Conservation (phyloP, 2,113 vertebrate genomes). For the Corvus hawaiiensis region DNA sequence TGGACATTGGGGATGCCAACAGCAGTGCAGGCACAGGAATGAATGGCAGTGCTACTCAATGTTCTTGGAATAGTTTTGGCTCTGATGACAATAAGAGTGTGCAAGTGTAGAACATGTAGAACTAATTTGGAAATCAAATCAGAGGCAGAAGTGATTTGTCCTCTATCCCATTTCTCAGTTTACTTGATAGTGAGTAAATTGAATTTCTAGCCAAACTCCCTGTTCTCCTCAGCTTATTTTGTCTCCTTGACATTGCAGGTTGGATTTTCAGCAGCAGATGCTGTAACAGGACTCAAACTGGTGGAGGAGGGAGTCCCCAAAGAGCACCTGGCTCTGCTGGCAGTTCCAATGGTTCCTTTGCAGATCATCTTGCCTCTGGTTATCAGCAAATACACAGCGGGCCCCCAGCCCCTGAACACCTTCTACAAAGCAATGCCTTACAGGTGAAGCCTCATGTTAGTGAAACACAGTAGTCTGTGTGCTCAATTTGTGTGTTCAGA, state of each 20-base stretch:
- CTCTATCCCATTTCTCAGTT: background rate
- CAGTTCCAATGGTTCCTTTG: conserved; percentile 95
- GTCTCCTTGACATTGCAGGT: conserved; percentile 73
- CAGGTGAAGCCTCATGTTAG: conserved; percentile 69
- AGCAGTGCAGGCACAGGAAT: background rate
- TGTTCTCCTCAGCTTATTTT: background rate
- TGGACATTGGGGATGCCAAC: background rate
- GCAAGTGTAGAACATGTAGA: background rate
- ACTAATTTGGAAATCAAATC: background rate
- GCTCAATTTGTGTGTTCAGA: background rate
- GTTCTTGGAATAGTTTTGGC: background rate
- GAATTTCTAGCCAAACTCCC: background rate
- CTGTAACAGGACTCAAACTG: conserved; percentile 94
- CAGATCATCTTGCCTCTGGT: conserved; percentile 92
- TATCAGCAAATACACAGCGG: conserved; percentile 97
- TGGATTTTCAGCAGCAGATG: conserved; percentile 95
- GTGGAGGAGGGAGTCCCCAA: conserved; percentile 96
- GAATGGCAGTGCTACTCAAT: background rate
- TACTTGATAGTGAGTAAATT: background rate
- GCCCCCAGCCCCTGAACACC: conserved; percentile 87
- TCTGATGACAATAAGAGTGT: background rate
- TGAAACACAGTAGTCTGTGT: rapidly evolving
- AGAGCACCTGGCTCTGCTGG: conserved; percentile 91
- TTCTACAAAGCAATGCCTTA: conserved; percentile 97
- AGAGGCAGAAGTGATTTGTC: background rate